These are phyloP conservation scores for Lophochroa leadbeateri DNA, from an alignment of 2,113 vertebrate genomes.

Conservation along the genomic window DNA sequence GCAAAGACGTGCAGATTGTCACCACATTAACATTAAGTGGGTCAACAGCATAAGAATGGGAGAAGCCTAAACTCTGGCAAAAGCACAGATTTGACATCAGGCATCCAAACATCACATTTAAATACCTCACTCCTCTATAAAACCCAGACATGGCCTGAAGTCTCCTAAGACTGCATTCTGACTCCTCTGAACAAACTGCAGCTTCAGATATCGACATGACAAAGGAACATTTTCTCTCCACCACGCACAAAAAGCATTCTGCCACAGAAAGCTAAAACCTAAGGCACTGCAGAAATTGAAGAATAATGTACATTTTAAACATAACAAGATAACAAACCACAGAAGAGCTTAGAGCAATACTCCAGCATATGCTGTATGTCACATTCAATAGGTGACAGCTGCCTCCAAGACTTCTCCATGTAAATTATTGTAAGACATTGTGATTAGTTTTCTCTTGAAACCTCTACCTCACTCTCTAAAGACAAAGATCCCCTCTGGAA, in stretches of 20 bases:
- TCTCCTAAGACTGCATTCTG: not conserved
- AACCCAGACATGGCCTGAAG: not conserved
- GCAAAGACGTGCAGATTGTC: not conserved
- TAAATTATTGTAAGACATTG: not conserved
- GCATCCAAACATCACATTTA: not conserved
- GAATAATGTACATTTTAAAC: not conserved
- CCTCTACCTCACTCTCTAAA: not conserved
- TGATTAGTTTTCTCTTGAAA: not conserved
- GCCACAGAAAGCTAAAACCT: not conserved
- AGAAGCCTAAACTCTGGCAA: not conserved
- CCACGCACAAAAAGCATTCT: not conserved
- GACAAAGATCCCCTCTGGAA: not conserved
- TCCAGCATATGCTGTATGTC: not conserved
- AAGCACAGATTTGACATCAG: not conserved
- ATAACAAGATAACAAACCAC: not conserved
- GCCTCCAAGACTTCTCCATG: not conserved
- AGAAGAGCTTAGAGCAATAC: not conserved
- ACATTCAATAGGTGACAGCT: not conserved
- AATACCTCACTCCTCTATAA: not conserved
- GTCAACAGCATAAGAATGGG: not conserved
- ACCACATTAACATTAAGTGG: not conserved
- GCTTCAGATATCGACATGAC: not conserved
- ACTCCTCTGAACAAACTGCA: not conserved
- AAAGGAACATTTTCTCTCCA: not conserved
- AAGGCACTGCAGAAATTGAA: not conserved